Evolutionary conservation across 1,140 invertebrate species (phyloP).

Genomic region (Chionoecetes opilio): DNA sequence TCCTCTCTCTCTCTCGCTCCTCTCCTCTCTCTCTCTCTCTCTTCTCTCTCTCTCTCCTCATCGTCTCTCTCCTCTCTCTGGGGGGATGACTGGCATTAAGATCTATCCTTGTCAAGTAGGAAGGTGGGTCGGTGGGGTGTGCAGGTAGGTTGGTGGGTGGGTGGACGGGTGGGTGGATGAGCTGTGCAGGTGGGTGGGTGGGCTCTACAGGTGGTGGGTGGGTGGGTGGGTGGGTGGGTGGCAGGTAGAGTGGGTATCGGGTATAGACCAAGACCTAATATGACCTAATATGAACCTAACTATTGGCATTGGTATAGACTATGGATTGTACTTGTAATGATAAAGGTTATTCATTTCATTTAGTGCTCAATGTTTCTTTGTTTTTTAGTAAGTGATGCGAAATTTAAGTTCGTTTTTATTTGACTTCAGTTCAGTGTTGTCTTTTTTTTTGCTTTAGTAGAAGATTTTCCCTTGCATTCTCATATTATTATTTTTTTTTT

Average conservation of each 20-base stretch:
- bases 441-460: neutral
- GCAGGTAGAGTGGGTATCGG: neutral
- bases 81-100: neutral
- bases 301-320: no score
- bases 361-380: neutral
- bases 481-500: neutral
- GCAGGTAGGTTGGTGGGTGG: no score
- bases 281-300: no score
- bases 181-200: no score
- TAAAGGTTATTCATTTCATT: neutral
- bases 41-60: neutral
- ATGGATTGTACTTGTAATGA: neutral
- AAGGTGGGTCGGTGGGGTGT: neutral
- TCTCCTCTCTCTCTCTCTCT: neutral
- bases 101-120: neutral
- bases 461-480: neutral
- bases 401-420: neutral
- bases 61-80: neutral
- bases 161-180: neutral
- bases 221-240: neutral
- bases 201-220: no score
- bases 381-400: neutral
- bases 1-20: neutral
- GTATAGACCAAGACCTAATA: no score
- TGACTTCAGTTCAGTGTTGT: neutral